Base-by-base conservation (phyloP, 2,797 vertebrate species). In the Hapalemur alaotrensis region DNA sequence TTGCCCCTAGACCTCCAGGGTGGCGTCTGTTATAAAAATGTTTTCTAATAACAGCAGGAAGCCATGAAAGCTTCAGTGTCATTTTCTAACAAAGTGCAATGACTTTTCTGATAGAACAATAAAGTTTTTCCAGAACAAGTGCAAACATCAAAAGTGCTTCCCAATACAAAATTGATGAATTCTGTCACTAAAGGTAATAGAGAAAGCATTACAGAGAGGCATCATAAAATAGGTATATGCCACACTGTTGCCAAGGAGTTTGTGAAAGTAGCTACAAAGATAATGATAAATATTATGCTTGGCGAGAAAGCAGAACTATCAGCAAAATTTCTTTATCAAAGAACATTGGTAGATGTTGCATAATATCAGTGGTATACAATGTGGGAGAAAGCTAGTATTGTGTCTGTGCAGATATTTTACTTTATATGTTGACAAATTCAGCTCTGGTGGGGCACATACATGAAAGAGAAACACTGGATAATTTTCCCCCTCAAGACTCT, bases 1-100 rank as follows among this genome's bases (percentile, higher is more conserved):
- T 94, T 94, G 22, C 65, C 70, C 28, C 65, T 67, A 78, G 48
- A 59, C 32, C 73, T 94, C 61, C 43, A 67, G 43, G 35, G 82
- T 83, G 15, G 59, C 81, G 35, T 85, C 70, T 38, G 52, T 63
- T 70, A 76, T 91, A 91, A 96, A 96, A 76, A 91, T 59, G 7
- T 52, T 95, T 96, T 93, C 61, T 57, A 90, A 73, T 90, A 95
- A 86, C 48, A 89, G 57, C 41, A 93, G 57, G 48, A 94, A 95
- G 57, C 52, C 43, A 95, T 69, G 67, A 81, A 95, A 94, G 57
- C 57, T 80, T 95, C 73, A 83, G 23, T 83, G 59, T 59, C 83
- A 57, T 96, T 96, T 96, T 91, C 50, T 50, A 94, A 89, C 83
- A 79, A 89, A 91, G 41, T 63, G 50, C 54, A 97, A 61, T 91